Conservation (phyloP, 2,797 vertebrate genomes). For the Microhierax caerulescens region DNA sequence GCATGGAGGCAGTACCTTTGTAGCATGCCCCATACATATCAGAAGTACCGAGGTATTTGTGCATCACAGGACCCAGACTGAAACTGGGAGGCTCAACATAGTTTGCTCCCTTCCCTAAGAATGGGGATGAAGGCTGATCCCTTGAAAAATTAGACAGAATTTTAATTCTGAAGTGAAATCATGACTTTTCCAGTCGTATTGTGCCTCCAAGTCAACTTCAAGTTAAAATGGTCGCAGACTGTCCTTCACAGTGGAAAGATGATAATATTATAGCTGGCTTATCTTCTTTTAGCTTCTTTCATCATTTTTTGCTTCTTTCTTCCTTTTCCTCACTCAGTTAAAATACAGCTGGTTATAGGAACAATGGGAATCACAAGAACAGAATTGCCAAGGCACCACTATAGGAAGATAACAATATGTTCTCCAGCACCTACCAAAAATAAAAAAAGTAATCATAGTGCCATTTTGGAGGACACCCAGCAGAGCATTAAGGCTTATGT, state of each 20-base stretch:
- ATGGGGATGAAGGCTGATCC: neutral
- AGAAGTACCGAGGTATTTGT: neutral
- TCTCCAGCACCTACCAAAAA: neutral
- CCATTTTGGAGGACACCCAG: neutral
- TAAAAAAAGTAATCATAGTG: neutral
- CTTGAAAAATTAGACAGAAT: neutral
- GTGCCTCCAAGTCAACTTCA: neutral
- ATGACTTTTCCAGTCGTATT: neutral
- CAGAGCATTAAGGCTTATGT: neutral
- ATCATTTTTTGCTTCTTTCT: neutral
- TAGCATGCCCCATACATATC: neutral
- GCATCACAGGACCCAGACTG: neutral
- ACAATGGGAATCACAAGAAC: neutral
- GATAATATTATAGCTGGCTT: neutral
- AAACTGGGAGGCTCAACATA: neutral
- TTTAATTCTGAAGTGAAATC: neutral
- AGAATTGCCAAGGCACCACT: neutral
- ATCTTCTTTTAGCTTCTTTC: neutral
- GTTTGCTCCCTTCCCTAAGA: neutral
- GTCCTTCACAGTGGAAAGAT: neutral
- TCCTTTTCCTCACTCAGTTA: neutral
- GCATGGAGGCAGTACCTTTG: neutral
- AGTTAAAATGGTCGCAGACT: neutral
- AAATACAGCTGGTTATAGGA: neutral
- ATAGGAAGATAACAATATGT: neutral